Evolutionary conservation across 2,888 invertebrate species (phyloP).

Genomic region (Phania funesta): DNA sequence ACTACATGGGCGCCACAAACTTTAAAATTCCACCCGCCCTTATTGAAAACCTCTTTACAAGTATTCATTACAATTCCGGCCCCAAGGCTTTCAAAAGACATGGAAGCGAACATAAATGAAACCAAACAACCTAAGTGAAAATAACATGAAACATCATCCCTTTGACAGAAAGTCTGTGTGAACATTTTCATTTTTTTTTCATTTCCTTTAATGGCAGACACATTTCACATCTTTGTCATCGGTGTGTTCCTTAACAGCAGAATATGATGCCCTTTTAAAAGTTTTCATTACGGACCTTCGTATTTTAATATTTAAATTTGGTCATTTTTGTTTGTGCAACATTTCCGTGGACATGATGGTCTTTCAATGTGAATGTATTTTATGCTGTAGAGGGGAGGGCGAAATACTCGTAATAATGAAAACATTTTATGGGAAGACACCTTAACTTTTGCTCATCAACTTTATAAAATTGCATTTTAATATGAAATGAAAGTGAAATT

Average conservation of each 20-base stretch:
- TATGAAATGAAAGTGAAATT: background rate
- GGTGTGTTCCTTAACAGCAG: background rate
- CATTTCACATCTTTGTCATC: background rate
- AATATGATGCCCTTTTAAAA: background rate
- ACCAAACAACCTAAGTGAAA: slow-evolving; percentile 5
- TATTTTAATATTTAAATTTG: slow-evolving; percentile 3
- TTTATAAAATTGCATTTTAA: background rate
- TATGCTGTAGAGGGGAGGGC: background rate
- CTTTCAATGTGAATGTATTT: background rate
- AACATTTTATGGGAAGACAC: background rate
- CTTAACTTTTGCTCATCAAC: background rate
- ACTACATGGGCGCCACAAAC: no score
- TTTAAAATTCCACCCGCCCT: no score
- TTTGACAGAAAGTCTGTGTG: slow-evolving; percentile 15
- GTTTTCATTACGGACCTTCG: background rate
- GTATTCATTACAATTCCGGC: slow-evolving; percentile 32
- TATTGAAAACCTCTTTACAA: no score
- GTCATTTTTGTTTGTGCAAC: background rate
- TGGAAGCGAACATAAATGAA: background rate
- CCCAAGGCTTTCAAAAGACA: background rate
- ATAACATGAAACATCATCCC: background rate
- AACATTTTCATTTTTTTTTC: background rate
- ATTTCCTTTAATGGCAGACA: background rate
- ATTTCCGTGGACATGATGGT: background rate
- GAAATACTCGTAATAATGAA: background rate